Evolutionary conservation across 2,113 vertebrate genomes (phyloP).

Genomic region (Proteles cristata): DNA sequence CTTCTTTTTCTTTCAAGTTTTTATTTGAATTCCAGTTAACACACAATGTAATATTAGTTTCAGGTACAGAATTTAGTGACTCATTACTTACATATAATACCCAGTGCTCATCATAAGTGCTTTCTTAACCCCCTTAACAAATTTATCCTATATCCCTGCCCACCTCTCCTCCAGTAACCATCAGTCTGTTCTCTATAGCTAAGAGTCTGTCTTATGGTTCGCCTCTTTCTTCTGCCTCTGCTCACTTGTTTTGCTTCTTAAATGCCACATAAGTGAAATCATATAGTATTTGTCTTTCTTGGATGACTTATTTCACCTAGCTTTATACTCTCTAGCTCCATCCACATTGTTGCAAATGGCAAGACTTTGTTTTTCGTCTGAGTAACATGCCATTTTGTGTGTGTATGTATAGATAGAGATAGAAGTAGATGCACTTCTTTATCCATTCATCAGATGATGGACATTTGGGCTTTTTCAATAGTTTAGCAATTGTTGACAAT

Average conservation of each 20-base stretch:
- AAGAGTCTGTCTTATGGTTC: not conserved
- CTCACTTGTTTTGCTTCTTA: not conserved
- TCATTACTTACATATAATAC: not conserved
- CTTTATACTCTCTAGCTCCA: too few species aligned
- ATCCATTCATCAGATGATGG: too few species aligned
- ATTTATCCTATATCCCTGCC: not conserved
- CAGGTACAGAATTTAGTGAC: not conserved
- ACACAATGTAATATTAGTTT: not conserved
- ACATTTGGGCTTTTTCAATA: too few species aligned
- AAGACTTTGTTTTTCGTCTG: too few species aligned
- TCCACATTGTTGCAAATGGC: too few species aligned
- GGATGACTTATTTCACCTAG: not conserved
- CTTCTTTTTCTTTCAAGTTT: not conserved
- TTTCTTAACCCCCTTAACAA: not conserved
- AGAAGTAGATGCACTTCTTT: too few species aligned
- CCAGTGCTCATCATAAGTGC: not conserved
- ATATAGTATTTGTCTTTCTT: not conserved
- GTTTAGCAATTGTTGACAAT: too few species aligned
- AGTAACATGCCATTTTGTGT: too few species aligned
- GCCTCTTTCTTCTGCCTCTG: not conserved
- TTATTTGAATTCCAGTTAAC: not conserved
- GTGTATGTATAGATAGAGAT: too few species aligned
- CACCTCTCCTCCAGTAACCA: not conserved
- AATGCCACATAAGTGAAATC: not conserved
- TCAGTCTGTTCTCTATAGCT: not conserved